Evolutionary conservation across 2,888 invertebrate species (phyloP), one percentile per base, ranked within the genome.

Genomic region (Drosophila histrio): DNA sequence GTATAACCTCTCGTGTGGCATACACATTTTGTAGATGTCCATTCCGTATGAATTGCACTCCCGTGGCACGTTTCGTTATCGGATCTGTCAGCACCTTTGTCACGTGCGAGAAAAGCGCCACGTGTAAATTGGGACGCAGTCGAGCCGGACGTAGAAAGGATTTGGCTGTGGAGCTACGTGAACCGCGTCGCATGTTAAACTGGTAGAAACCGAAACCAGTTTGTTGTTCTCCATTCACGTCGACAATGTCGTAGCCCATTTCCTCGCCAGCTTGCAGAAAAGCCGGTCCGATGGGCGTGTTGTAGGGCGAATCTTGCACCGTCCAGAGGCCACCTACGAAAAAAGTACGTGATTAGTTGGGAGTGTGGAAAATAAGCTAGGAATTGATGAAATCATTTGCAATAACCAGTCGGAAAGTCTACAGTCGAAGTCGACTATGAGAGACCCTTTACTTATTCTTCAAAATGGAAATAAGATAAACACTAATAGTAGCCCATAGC

Each of bases 261-360:
- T 97, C 97, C 90, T 96, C 95, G n/a, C 96, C 97, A 0, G 97
- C 97, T 92, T 97, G 96, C 0, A 97, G 91, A 82, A 97, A 96
- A 0, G 97, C 97, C 0, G 95, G 94, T 0, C 96, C 97, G 32
- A 97, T 91, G 0, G 97, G 97, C 0, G 97, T 97, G 13, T 92
- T 91, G 64, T 92, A 92, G 0, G 92, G 92, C 1, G 91, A 52
- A 59, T 92, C 82, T 71, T 92, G 92, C 5, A 92, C 91, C 0
- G 92, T 92, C 91, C 91, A 91, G 0, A 90, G 82, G 7, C 92
- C 92, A 66, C 92, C 77, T 95, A 6, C 0, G 30, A 44, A 6
- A 17, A 0, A 0, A 2, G n/a, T 1, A 26, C 4, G 3, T 4
- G 1, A 13, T 28, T 26, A 17, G 17, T 7, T 44, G 3, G 0